Conservation (phyloP, 2,113 vertebrate species). For the Elachura formosa region DNA sequence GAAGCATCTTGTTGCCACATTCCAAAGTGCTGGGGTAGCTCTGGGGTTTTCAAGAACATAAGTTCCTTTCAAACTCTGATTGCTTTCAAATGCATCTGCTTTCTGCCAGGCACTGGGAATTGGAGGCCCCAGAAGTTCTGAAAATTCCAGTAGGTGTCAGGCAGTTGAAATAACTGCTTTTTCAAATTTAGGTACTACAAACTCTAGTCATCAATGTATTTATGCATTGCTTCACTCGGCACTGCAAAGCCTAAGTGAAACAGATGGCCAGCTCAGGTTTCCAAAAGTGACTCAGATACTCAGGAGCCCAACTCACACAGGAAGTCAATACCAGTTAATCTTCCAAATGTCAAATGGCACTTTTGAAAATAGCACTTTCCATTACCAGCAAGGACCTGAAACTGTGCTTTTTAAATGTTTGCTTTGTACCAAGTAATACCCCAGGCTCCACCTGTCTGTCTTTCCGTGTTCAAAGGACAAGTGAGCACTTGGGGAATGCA, state of each 20-base stretch:
- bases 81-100: constrained; percentile 23
- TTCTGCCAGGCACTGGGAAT: constrained; percentile 28
- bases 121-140: not conserved
- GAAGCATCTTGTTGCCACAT: not conserved
- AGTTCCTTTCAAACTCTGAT: not conserved
- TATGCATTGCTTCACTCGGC: constrained; percentile 13
- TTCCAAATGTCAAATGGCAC: constrained; percentile 47
- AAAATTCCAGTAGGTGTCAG: constrained; percentile 28
- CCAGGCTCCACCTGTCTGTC: not conserved
- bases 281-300: constrained; percentile 45
- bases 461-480: not conserved
- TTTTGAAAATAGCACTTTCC: constrained; percentile 44
- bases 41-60: not conserved
- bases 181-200: not conserved
- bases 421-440: not conserved
- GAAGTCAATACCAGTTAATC: constrained; percentile 50
- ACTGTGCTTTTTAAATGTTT: constrained; percentile 23
- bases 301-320: constrained; percentile 34
- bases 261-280: constrained; percentile 52
- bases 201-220: not conserved
- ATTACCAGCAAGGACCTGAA: not conserved
- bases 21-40: not conserved
- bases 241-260: constrained; percentile 14
- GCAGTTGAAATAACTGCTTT: constrained; percentile 3
- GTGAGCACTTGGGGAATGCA: not conserved